A percentile compares a stretch with the other conserved stretches of the same genome.
Evolutionary conservation across 2,888 invertebrate genomes (phyloP).

Genomic region (Cosmorhoe ocellata): DNA sequence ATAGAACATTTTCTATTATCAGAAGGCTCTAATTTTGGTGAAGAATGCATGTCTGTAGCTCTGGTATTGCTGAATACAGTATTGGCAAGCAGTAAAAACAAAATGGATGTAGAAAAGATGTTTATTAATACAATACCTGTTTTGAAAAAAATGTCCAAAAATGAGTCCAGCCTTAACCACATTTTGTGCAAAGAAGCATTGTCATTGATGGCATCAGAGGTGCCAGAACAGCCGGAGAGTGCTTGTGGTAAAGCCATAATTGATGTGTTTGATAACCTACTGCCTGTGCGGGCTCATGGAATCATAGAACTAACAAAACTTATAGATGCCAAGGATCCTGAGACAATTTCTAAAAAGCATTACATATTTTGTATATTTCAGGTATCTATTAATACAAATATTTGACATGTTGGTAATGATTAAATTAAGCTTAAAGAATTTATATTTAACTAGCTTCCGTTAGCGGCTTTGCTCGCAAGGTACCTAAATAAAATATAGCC

Average conservation of each 20-base stretch:
- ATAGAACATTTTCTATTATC: slow-evolving; percentile 67
- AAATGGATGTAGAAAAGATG: slow-evolving; percentile 9
- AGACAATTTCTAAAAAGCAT: slow-evolving; percentile 84
- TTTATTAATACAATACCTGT: slow-evolving; percentile 7
- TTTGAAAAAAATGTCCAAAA: slow-evolving; percentile 48
- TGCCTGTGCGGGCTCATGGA: slow-evolving; percentile 93
- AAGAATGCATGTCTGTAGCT: slow-evolving; percentile 69
- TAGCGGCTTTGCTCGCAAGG: too few species aligned
- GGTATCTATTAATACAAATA: too few species aligned
- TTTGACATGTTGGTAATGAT: too few species aligned
- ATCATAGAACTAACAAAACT: slow-evolving; percentile 87
- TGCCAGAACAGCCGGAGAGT: slow-evolving; percentile 45
- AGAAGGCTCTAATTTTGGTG: slow-evolving; percentile 43
- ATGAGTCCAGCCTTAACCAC: slow-evolving; percentile 48
- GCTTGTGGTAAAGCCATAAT: slow-evolving; percentile 84
- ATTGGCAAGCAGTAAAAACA: slow-evolving; percentile 53
- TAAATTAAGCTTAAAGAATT: too few species aligned
- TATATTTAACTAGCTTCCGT: too few species aligned
- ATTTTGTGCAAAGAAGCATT: slow-evolving; percentile 65
- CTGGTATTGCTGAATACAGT: slow-evolving; percentile 69
- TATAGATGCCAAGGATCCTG: slow-evolving; percentile 85
- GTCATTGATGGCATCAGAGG: slow-evolving; percentile 50
- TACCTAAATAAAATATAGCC: too few species aligned
- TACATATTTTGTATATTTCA: slow-evolving; percentile 87
- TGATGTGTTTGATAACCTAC: slow-evolving; percentile 86